Conservation (phyloP, 2,113 vertebrate genomes). For the Cyprinus carpio region DNA sequence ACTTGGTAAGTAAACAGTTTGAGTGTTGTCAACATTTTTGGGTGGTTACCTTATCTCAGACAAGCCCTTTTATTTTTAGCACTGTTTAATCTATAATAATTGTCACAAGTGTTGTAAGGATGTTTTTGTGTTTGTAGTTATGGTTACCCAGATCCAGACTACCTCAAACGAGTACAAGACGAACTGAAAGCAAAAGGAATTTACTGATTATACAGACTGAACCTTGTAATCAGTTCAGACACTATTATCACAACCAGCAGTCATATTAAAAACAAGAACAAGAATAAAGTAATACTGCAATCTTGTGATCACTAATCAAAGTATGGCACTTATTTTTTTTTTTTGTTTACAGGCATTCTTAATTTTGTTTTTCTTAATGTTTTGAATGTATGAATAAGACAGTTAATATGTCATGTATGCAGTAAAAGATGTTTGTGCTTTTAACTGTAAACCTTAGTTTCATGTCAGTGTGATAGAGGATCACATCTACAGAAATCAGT, state of each 20-base stretch:
- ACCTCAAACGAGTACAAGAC: conserved; percentile 71
- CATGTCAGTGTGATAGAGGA: neutral
- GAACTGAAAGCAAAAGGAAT: conserved; percentile 77
- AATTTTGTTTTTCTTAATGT: too few species aligned
- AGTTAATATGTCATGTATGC: too few species aligned
- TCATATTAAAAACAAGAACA: neutral
- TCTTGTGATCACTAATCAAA: neutral
- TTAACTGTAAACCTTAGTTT: neutral
- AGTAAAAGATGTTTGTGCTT: too few species aligned
- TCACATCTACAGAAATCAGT: neutral
- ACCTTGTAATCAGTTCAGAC: neutral
- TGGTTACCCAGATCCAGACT: conserved; percentile 76
- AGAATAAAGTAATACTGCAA: neutral
- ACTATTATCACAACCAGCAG: neutral
- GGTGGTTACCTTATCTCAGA: neutral
- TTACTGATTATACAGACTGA: conserved; percentile 6
- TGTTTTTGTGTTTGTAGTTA: conserved; percentile 64
- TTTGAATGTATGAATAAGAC: neutral
- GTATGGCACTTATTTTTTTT: too few species aligned
- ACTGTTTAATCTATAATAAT: neutral
- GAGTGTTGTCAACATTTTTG: neutral
- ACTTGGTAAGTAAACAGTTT: conserved; percentile 61
- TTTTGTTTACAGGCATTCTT: neutral
- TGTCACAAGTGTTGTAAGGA: neutral
- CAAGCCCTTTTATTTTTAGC: neutral